A percentile compares a stretch with the other conserved stretches of the same genome.
These are phyloP conservation scores for Montipora cactus DNA, from an alignment of 64 coral and sea anemone species.

Conservation along the genomic window DNA sequence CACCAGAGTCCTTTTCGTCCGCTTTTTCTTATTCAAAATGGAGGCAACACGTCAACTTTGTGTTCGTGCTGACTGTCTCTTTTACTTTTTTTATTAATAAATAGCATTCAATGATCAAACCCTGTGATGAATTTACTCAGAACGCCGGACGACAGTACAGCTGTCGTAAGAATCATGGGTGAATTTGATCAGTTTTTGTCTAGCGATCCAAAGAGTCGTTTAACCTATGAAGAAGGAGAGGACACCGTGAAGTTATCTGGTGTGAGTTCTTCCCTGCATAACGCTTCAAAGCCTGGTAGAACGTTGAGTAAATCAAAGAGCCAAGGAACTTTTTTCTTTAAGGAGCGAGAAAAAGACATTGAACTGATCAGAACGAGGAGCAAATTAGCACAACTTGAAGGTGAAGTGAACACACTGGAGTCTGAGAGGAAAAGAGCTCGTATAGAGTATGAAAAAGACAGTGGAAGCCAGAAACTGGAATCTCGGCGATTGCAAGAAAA, in stretches of 20 bases:
- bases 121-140: slow-evolving; percentile 83
- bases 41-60: neutral
- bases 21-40: slow-evolving; percentile 29
- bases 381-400: slow-evolving; percentile 85
- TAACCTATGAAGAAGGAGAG: slow-evolving; percentile 70
- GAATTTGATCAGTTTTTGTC: slow-evolving; percentile 92
- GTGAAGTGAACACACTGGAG: slow-evolving; percentile 71
- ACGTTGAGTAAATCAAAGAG: slow-evolving; percentile 54
- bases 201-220: slow-evolving; percentile 59
- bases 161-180: slow-evolving; percentile 90
- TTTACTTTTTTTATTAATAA: no score
- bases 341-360: slow-evolving; percentile 82
- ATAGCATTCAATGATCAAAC: neutral
- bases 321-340: slow-evolving; percentile 24
- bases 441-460: slow-evolving; percentile 78
- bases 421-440: slow-evolving; percentile 75
- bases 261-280: neutral
- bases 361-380: slow-evolving; percentile 79
- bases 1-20: neutral
- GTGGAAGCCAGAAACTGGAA: slow-evolving; percentile 51
- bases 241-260: neutral
- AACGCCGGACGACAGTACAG: slow-evolving; percentile 95
- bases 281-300: neutral
- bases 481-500: slow-evolving; percentile 61
- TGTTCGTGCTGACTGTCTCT: no score